Base-by-base conservation (phyloP, 2,888 invertebrate species). In the Phyto melanocephala region DNA sequence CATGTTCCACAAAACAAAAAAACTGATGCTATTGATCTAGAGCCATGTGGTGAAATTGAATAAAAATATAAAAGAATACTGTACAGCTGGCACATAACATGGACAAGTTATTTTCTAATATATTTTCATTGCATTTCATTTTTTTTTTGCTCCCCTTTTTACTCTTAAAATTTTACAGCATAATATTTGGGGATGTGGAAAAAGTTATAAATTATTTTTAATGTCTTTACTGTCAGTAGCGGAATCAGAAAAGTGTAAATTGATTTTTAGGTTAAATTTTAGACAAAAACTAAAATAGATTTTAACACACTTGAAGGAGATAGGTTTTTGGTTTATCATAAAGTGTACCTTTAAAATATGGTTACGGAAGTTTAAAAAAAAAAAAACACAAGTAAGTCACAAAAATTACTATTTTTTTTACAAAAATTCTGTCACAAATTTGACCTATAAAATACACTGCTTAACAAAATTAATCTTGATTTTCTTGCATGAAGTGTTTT, bases 41-140 rank as follows among this genome's bases (percentile, higher is more conserved):
- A 50, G 58, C 15, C 63, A 71, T 65, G 75, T 75, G 70, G 65
- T 60, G 10, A 60, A 82, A 70, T 60, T 75, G 54, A 60, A 60
- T 60, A 58, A 75, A 10, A 45, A 45, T 37, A 24, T 40, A 67
- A 17, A 56, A 15, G 22, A 50, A 68, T 70, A 47, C 22, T 17
- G 33, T 63, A 70, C 78, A 70, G 68, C 45, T 63, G 63, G 63
- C 72, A 77, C 54, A 77, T 62, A 33, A 63, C 56, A 50, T 52
- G 47, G 13, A 28, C 40, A 72, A 62, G 54, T 40, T 70, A 75
- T 50, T 71, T 58, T 75, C 42, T 58, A 58, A 71, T 60, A 67
- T 42, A n/a, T 78, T 37, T 71, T 24, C 54, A 37, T 33, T 50
- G n/a, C 13, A 33, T 42, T 45, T 40, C 24, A 35, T 17, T 24